Base-by-base conservation (phyloP, 2,113 vertebrate species). In the Poecile atricapillus region DNA sequence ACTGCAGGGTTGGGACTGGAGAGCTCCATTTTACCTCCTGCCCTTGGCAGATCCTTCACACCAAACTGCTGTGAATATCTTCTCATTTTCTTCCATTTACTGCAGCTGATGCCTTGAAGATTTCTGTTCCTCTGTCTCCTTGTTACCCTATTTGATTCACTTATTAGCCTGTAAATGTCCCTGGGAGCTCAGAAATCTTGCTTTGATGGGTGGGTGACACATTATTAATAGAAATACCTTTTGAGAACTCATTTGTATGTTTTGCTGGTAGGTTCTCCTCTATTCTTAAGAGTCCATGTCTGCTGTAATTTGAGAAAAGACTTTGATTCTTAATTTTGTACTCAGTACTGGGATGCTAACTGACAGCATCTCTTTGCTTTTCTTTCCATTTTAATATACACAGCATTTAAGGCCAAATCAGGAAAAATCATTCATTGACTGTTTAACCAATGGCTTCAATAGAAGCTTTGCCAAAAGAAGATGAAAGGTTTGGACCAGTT, bases 191-290 rank as follows among this genome's bases (percentile, higher is more conserved):
- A 46, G 83, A 83, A 91, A 46, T 55, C 73, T 82, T 77, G 43
- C 71, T 53, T 64, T 82, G 62, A 73, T 86, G 69, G 67, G 82
- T 52, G 15, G 22, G 60, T 73, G 69, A 46, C 86, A 95, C 87
- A 80, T 90, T 87, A 84, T 87, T 91, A 88, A 73, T 49, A 85
- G 82, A 94, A 96, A 83, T 70, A 73, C 81, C 43, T 91, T 96
- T 84, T 88, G 65, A 84, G 65, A 90, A 87, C 39, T 82, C 63
- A 70, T 81, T 85, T 91, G 39, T 80, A 43, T 93, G 37, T 89
- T 97, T 93, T 94, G 33, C 49, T 95, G n/a, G 55, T 87, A 76
- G 44, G 47, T 74, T 94, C 25, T 86, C 37, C 55, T 59, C 52
- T 67, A 24, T 75, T 84, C 67, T 64, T 68, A 78, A 83, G 81